These are phyloP conservation scores for Megalonaias nervosa DNA, from an alignment of 1,140 invertebrate genomes.

Conservation along the genomic window DNA sequence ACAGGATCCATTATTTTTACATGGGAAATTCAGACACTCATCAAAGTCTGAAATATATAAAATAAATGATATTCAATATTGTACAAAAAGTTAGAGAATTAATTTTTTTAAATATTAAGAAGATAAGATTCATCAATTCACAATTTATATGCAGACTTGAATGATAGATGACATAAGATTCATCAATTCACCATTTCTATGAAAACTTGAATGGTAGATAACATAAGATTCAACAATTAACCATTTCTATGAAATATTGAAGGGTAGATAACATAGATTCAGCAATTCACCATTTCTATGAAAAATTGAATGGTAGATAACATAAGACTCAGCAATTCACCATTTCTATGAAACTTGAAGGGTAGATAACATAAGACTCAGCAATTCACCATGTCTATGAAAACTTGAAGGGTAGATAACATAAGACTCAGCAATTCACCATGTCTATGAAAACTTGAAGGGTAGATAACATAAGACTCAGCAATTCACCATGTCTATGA, in stretches of 20 bases:
- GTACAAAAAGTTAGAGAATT: background rate
- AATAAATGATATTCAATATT: background rate
- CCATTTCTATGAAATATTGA: background rate
- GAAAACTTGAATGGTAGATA: background rate
- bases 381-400: background rate
- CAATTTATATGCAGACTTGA: background rate
- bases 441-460: too few relatives aligned
- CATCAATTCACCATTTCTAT: background rate
- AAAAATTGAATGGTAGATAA: background rate
- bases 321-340: background rate
- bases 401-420: background rate
- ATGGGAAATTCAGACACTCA: conserved; percentile 42
- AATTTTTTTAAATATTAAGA: background rate
- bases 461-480: background rate
- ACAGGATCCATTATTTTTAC: conserved; percentile 43
- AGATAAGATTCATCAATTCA: background rate
- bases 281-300: background rate
- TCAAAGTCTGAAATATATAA: conserved; percentile 36
- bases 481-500: background rate
- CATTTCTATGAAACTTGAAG: too few relatives aligned
- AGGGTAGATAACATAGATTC: background rate
- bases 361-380: background rate
- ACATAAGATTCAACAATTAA: background rate
- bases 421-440: too few relatives aligned
- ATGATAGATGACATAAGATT: background rate